Conservation (phyloP, 2,797 vertebrate species). For the Cossypha heuglini region DNA sequence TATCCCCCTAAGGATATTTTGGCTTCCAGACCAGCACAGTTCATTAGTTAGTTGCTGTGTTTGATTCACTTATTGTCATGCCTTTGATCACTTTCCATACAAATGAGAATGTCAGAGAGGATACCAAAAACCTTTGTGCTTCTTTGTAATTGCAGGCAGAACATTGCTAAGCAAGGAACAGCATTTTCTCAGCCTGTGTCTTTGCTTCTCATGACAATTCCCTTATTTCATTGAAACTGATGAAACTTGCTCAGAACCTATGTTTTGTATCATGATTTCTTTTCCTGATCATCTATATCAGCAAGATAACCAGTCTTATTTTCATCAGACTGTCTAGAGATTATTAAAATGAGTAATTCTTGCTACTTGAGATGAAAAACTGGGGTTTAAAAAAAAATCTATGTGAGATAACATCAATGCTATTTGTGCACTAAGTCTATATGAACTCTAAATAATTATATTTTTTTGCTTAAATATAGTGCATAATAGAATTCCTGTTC, state of each 20-base stretch:
- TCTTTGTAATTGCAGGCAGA: background rate
- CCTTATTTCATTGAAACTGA: background rate
- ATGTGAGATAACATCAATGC: background rate
- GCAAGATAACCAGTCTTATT: background rate
- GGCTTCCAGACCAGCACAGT: background rate
- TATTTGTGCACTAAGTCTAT: background rate
- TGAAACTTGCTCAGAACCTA: background rate
- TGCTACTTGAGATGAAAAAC: background rate
- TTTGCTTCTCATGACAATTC: background rate
- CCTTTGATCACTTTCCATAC: constrained; percentile 30
- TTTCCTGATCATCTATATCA: background rate
- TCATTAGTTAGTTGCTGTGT: constrained; percentile 34
- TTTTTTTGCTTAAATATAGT: background rate
- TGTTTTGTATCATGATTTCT: background rate
- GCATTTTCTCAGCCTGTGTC: background rate
- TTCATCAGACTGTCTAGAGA: background rate
- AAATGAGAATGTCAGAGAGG: background rate
- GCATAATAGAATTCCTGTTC: background rate
- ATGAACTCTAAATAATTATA: background rate
- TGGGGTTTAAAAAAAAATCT: background rate
- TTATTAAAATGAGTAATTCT: background rate
- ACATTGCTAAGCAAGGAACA: background rate
- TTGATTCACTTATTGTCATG: constrained; percentile 29
- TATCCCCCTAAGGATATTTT: constrained; percentile 8
- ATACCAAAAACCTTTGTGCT: background rate